phyloP scores from a whole-genome alignment of 2,113 vertebrate species.

The Prionailurus bengalensis region DNA sequence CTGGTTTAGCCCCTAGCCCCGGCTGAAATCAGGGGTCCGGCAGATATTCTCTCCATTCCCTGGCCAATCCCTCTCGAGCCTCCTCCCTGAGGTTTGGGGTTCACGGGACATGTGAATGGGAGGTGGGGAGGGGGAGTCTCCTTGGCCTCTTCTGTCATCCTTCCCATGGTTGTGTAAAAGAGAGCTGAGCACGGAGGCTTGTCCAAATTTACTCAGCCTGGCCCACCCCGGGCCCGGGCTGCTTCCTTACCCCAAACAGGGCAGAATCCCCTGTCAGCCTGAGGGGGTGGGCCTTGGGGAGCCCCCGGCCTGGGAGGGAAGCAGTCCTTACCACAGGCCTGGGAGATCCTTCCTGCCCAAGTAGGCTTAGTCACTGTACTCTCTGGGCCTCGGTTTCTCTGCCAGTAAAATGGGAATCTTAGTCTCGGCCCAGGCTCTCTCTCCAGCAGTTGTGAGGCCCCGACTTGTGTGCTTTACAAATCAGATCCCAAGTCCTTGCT shows the following conservation, averaged over 20 bases:
- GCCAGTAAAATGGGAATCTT: background rate
- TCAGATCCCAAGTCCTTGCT: background rate
- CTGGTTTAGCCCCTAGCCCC: background rate
- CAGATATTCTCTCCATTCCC: too few species aligned
- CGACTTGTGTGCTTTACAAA: background rate
- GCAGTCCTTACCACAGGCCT: background rate
- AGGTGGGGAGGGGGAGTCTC: background rate
- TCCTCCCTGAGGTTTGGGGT: background rate
- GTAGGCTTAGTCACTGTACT: background rate
- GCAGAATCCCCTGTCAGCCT: background rate
- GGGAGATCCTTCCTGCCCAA: background rate
- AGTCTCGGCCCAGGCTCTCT: background rate
- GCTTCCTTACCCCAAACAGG: background rate
- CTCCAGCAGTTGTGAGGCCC: background rate
- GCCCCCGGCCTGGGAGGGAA: background rate
- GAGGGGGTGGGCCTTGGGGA: background rate
- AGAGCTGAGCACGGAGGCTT: background rate
- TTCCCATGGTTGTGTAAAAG: background rate
- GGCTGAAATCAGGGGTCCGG: background rate
- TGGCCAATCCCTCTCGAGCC: background rate
- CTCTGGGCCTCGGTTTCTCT: slow-evolving; percentile 5
- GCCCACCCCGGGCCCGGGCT: background rate
- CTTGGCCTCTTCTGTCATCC: background rate
- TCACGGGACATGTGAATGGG: background rate
- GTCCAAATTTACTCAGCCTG: background rate